Conservation (phyloP, 2,888 invertebrate genomes). For the Pachydiplax longipennis region DNA sequence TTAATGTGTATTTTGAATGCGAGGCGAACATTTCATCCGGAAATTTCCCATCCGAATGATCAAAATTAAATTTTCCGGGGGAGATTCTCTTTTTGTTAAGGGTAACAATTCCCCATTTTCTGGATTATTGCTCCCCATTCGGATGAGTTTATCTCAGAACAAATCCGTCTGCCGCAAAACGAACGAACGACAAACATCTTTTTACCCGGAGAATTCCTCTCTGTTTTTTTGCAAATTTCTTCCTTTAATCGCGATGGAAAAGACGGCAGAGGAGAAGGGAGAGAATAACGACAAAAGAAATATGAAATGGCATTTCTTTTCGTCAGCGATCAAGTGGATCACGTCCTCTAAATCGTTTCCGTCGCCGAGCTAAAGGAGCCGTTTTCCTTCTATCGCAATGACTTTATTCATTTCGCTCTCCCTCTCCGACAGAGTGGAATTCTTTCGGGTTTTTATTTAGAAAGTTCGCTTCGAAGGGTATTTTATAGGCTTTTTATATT, state of each 20-base stretch:
- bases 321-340: not conserved
- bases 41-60: slow-evolving; percentile 8
- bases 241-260: not conserved
- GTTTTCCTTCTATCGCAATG: not conserved
- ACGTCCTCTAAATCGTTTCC: not conserved
- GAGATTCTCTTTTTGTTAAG: not conserved
- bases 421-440: not conserved
- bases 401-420: not conserved
- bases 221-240: not conserved
- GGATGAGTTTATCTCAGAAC: not conserved
- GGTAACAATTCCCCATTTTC: slow-evolving; percentile 6
- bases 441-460: not conserved
- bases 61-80: not conserved
- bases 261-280: not conserved
- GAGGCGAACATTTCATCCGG: not conserved
- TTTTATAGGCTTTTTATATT: not conserved
- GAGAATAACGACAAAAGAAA: not conserved
- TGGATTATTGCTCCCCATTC: slow-evolving; percentile 8
- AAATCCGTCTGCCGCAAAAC: not conserved
- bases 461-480: not conserved
- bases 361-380: not conserved
- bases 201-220: not conserved
- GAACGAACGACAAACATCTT: slow-evolving; percentile 18
- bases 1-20: not conserved
- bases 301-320: not conserved